Conservation (phyloP, 2,888 invertebrate genomes). For the Lithosia quadra region DNA sequence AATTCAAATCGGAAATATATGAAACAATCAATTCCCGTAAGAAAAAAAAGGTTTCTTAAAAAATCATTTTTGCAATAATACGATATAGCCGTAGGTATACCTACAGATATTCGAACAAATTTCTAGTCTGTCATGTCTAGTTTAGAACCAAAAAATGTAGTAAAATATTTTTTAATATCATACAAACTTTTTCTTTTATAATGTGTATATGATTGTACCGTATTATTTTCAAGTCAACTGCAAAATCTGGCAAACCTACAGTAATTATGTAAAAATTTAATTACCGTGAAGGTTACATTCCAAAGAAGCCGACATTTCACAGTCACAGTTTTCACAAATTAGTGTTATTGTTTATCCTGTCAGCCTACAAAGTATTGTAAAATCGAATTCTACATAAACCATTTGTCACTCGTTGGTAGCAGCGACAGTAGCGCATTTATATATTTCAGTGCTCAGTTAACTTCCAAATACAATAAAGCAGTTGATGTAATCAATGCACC, state of each 20-base stretch:
- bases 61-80: no score
- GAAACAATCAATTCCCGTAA: no score
- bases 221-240: not conserved
- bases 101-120: no score
- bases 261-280: slow-evolving; percentile 22
- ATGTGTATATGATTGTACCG: no score
- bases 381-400: slow-evolving; percentile 57
- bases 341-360: slow-evolving; percentile 20
- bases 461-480: slow-evolving; percentile 26
- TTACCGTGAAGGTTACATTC: slow-evolving; percentile 23
- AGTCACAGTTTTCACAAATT: slow-evolving; percentile 17
- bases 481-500: slow-evolving; percentile 19
- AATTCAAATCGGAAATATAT: no score
- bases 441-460: slow-evolving; percentile 49
- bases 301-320: not conserved
- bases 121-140: no score
- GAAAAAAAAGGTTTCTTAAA: no score
- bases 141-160: no score
- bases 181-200: no score
- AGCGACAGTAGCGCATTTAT: slow-evolving; percentile 60
- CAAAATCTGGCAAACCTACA: not conserved
- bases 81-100: no score
- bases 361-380: slow-evolving; percentile 41
- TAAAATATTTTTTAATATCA: no score
- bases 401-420: slow-evolving; percentile 55